phyloP scores from a whole-genome alignment of 2,888 invertebrate genomes.

The Dynastes tityus region DNA sequence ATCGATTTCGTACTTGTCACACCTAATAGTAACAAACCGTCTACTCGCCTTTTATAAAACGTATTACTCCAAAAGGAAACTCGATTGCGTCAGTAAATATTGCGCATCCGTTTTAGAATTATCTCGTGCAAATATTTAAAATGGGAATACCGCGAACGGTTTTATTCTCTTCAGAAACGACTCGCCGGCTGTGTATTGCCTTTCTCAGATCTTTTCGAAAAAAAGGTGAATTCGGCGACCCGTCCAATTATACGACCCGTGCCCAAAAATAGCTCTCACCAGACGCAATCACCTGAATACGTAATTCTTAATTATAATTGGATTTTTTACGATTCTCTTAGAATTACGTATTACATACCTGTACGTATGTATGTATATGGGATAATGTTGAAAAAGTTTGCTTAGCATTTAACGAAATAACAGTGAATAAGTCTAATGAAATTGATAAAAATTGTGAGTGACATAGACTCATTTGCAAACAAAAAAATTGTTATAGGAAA shows the following conservation, averaged over 20 bases:
- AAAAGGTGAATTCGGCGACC: conserved; percentile 35
- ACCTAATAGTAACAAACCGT: neutral
- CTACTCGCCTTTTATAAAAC: conserved; percentile 15
- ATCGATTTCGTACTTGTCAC: neutral
- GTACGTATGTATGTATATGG: neutral
- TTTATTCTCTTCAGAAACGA: conserved; percentile 22
- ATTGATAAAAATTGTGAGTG: too few relatives aligned
- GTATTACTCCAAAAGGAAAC: conserved; percentile 15
- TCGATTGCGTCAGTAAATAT: conserved; percentile 27
- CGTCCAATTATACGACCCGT: conserved; percentile 48
- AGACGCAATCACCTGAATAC: conserved; percentile 44
- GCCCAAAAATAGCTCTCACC: conserved; percentile 48
- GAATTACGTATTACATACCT: neutral
- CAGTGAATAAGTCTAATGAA: too few relatives aligned
- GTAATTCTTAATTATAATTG: conserved; percentile 47
- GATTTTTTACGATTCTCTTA: conserved; percentile 22
- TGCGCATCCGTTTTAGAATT: conserved; percentile 34
- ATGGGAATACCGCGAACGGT: conserved; percentile 33
- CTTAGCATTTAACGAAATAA: conserved; percentile 4
- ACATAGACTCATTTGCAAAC: too few relatives aligned
- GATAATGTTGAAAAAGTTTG: conserved; percentile 17
- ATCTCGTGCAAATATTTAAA: conserved; percentile 44
- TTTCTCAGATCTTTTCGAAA: conserved; percentile 45
- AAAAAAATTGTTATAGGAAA: too few relatives aligned
- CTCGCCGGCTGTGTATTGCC: conserved; percentile 17